Evolutionary conservation across 2,888 invertebrate species (phyloP).

Genomic region (Zelleria hepariella): DNA sequence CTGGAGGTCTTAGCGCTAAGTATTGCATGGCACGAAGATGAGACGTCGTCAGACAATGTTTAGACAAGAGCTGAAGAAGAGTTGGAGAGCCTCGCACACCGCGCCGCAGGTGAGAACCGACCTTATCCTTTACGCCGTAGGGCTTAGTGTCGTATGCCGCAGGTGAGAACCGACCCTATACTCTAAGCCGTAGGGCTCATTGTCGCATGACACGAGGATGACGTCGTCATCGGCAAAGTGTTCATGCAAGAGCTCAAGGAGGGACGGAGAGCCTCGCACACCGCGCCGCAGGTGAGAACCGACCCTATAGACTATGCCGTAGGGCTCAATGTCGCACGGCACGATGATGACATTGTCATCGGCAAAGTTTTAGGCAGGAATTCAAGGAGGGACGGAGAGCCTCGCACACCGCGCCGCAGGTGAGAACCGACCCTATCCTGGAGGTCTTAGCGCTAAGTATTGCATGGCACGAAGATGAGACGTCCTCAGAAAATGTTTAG

Average conservation of each 20-base stretch:
- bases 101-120: constrained; percentile 82
- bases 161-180: neutral
- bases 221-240: constrained; percentile 98
- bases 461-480: constrained; percentile 98
- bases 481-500: constrained; percentile 99
- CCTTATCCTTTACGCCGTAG: no score
- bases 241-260: constrained; percentile 99
- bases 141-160: no score
- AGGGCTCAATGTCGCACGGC: no score
- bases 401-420: constrained; percentile 92
- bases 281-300: constrained; percentile 80
- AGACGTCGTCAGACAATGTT: constrained; percentile 99
- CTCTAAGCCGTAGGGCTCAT: no score
- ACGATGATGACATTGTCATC: constrained; percentile 98
- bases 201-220: constrained; percentile 86
- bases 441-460: no score
- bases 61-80: constrained; percentile 99
- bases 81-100: constrained; percentile 94
- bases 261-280: constrained; percentile 95
- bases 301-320: no score
- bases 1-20: no score
- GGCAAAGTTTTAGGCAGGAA: constrained; percentile 99
- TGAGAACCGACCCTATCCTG: no score
- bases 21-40: constrained; percentile 98
- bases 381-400: constrained; percentile 97